phyloP scores from a whole-genome alignment of 2,113 vertebrate species.

The Erpornis zantholeuca region DNA sequence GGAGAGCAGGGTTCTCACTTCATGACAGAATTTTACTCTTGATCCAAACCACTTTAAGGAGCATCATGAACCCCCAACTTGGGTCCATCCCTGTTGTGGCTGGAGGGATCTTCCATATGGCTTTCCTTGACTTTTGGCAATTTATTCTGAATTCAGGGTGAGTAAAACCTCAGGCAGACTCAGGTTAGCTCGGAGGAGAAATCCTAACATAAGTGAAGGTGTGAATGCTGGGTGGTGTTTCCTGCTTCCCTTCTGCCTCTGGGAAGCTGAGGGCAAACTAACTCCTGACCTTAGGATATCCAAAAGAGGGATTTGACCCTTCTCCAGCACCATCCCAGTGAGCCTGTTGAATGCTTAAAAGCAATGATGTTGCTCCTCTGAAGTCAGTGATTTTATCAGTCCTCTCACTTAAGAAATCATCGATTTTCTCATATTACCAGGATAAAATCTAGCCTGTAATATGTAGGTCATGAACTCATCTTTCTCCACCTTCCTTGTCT shows the following conservation, averaged over 20 bases:
- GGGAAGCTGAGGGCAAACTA: not conserved
- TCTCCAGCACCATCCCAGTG: not conserved
- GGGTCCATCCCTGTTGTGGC: not conserved
- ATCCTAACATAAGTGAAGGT: not conserved
- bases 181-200: not conserved
- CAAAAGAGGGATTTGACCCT: not conserved
- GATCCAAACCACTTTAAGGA: not conserved
- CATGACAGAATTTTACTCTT: not conserved
- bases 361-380: not conserved
- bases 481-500: not conserved
- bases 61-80: not conserved
- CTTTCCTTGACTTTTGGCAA: not conserved
- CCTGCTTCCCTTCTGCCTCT: not conserved
- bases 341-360: not conserved
- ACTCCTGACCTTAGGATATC: not conserved
- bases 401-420: slow-evolving; percentile 1
- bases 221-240: accelerated
- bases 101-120: not conserved
- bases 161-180: not conserved
- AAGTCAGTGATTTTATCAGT: not conserved
- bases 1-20: not conserved
- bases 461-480: not conserved
- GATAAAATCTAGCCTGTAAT: not conserved
- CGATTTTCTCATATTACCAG: not conserved
- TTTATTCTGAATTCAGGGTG: not conserved